These are phyloP conservation scores for Puffinus mauretanicus DNA, from an alignment of 2,113 vertebrate genomes.

Conservation along the genomic window DNA sequence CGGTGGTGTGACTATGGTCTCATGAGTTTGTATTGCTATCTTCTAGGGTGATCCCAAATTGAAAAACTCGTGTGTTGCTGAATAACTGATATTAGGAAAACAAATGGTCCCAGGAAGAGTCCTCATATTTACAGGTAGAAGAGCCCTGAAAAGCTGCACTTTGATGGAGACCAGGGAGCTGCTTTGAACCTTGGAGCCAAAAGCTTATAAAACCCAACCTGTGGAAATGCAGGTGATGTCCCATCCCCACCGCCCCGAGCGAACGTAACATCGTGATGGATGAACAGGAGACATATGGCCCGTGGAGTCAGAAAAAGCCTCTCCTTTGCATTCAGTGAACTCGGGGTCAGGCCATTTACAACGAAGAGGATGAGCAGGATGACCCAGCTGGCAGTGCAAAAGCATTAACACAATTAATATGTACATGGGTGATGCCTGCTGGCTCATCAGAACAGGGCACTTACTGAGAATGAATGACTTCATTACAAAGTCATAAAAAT, in stretches of 20 bases:
- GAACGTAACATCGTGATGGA: accelerated
- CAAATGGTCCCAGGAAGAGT: neutral
- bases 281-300: neutral
- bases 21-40: neutral
- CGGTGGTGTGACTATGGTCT: neutral
- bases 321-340: neutral
- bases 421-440: neutral
- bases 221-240: neutral
- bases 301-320: neutral
- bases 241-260: neutral
- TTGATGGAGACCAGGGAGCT: neutral
- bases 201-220: neutral
- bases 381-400: neutral
- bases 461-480: neutral
- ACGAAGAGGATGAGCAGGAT: neutral
- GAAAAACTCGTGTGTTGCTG: neutral
- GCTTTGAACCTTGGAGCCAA: neutral
- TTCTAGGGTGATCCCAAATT: neutral
- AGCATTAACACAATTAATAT: neutral
- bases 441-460: neutral
- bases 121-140: neutral
- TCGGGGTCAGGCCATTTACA: neutral
- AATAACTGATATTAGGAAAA: neutral
- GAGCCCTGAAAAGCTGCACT: neutral
- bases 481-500: neutral